Conservation (phyloP, 2,113 vertebrate genomes). For the Trematocara unimaculatum region DNA sequence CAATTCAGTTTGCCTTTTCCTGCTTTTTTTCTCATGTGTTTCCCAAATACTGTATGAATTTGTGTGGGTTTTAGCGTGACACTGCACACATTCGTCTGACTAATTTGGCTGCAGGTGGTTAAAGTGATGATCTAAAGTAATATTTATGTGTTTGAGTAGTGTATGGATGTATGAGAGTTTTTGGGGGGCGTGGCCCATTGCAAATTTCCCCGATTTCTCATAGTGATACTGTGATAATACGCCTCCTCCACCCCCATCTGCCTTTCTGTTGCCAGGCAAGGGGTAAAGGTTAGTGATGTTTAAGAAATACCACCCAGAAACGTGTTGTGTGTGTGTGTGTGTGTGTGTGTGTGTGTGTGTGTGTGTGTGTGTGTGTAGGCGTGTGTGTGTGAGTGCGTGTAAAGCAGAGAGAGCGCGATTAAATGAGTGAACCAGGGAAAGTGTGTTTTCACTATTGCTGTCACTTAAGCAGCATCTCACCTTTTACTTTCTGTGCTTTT, state of each 20-base stretch:
- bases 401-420: neutral
- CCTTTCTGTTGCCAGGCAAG: neutral
- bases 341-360: neutral
- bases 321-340: neutral
- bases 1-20: neutral
- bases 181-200: neutral
- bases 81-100: neutral
- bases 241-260: conserved; percentile 12
- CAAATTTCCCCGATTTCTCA: conserved; percentile 49
- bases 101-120: neutral
- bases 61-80: neutral
- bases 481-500: conserved; percentile 44
- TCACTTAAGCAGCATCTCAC: neutral
- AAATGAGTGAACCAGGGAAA: conserved; percentile 23
- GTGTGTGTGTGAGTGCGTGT: neutral
- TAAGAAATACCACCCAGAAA: neutral
- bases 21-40: neutral
- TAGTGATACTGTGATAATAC: conserved; percentile 26
- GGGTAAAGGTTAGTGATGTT: neutral
- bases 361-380: neutral
- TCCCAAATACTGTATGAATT: neutral
- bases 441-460: conserved; percentile 27
- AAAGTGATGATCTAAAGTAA: neutral
- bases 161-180: neutral
- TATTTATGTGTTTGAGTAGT: neutral